Conservation (phyloP, 1,140 invertebrate genomes). For the Oedothorax gibbosus region DNA sequence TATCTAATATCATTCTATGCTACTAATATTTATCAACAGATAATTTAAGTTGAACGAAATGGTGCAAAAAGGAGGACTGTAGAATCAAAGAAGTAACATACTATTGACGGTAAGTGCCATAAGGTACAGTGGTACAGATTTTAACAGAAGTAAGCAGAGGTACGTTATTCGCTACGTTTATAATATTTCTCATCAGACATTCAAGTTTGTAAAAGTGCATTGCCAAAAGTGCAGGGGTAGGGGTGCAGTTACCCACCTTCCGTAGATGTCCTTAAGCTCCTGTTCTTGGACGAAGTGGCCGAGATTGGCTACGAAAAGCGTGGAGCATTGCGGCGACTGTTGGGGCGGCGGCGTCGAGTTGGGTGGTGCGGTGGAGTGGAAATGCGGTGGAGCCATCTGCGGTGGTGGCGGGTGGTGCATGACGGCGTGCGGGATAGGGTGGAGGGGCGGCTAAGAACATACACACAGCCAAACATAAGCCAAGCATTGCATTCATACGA, state of each 20-base stretch:
- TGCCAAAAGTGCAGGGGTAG: too few species aligned
- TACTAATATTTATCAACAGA: too few species aligned
- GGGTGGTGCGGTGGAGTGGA: slow-evolving; percentile 72
- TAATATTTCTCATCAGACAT: not conserved
- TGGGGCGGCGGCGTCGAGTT: slow-evolving; percentile 71
- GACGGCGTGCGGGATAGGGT: slow-evolving; percentile 66
- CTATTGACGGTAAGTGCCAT: too few species aligned
- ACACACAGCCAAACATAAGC: slow-evolving; percentile 57
- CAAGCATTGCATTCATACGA: slow-evolving; percentile 52
- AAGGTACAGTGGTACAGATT: not conserved
- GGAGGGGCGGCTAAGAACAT: slow-evolving; percentile 71
- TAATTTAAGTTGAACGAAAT: too few species aligned
- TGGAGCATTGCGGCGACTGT: slow-evolving; percentile 91
- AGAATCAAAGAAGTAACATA: too few species aligned
- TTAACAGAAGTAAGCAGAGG: too few species aligned
- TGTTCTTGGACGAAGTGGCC: slow-evolving; percentile 64
- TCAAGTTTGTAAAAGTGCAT: not conserved
- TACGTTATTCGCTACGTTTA: not conserved
- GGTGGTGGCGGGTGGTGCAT: slow-evolving; percentile 72
- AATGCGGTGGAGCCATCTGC: slow-evolving; percentile 67
- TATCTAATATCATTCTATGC: too few species aligned
- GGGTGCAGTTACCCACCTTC: slow-evolving; percentile 77
- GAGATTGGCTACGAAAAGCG: slow-evolving; percentile 70
- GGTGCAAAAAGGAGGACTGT: too few species aligned
- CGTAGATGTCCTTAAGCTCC: slow-evolving; percentile 89